These are phyloP conservation scores for Damaliscus lunatus DNA, from an alignment of 2,113 vertebrate species.

Conservation along the genomic window DNA sequence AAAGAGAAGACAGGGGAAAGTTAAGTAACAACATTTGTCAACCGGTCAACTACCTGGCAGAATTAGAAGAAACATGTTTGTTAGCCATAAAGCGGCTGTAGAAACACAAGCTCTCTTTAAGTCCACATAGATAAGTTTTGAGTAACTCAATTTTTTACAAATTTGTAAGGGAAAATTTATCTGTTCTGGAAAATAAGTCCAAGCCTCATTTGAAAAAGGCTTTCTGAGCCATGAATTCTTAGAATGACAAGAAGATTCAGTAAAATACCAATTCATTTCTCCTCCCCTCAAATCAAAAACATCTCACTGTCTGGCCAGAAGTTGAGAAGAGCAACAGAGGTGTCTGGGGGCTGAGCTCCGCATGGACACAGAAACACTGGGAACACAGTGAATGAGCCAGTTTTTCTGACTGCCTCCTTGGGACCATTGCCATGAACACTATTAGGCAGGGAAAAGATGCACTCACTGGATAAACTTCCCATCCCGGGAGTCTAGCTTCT, in stretches of 20 bases:
- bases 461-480: slow-evolving; percentile 95
- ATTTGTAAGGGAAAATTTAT: slow-evolving; percentile 37
- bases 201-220: slow-evolving; percentile 15
- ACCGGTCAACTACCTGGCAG: neutral
- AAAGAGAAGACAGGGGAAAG: neutral
- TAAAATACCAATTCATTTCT: slow-evolving; percentile 23
- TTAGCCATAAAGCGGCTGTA: neutral
- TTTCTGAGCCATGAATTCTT: neutral
- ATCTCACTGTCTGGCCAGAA: slow-evolving; percentile 9
- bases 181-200: slow-evolving; percentile 38
- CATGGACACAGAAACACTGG: neutral
- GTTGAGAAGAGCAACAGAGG: neutral
- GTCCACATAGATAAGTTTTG: neutral
- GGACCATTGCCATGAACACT: rapidly evolving
- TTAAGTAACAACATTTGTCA: neutral
- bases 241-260: neutral
- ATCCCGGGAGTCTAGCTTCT: slow-evolving; percentile 79
- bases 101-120: neutral
- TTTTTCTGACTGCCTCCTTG: neutral
- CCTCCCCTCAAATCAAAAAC: slow-evolving; percentile 6
- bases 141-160: slow-evolving; percentile 21
- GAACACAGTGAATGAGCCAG: neutral
- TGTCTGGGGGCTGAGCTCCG: neutral
- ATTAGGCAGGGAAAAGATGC: too few species aligned
- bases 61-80: neutral